Base-by-base conservation (phyloP, 1,140 invertebrate species). In the Brachionus sp. region DNA sequence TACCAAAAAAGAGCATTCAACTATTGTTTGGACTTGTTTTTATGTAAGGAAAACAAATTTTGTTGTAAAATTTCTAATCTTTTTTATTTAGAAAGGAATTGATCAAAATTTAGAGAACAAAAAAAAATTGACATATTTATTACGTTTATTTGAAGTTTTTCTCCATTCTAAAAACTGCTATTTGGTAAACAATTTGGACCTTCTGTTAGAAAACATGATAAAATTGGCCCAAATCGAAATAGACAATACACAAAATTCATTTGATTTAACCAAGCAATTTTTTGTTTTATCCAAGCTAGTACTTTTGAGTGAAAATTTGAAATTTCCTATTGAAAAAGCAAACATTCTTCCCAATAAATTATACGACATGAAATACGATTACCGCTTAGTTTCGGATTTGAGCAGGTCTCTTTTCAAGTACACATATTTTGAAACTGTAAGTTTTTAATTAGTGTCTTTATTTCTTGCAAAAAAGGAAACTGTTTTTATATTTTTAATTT, bases 1-100 rank as follows among this genome's bases (percentile, higher is more conserved):
- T 68, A 84, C 84, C 13, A 42, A 46, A 13, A 77, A 83, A 50
- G 84, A 82, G 7, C 70, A 84, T 35, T 83, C 70, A 39, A 33
- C 53, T 10, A 10, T 83, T 7, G 73, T 86, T 3, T 85, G 85
- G 82, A 83, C 83, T n/a, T 57, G 68, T 39, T 84, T 86, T 77
- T 39, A 66, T 84, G 78, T 57, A 77, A 84, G 70, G 13, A 12
- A 16, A 80, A 9, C n/a, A n/a, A 75, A n/a, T 35, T 10, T 13
- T 12, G n/a, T 10, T n/a, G 5, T 29, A 29, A 13, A 29, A 42
- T 29, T 44, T 77, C 16, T 46, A 4, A n/a, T n/a, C 19, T 77
- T 77, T 53, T 77, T 46, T 46, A 77, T 77, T 46, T 13, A 77
- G 75, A 62, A 39, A 33, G 75, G 29, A 23, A 50, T 78, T 33